phyloP scores from a whole-genome alignment of 2,888 invertebrate genomes.

The Sinopyrophorus schimmeli region DNA sequence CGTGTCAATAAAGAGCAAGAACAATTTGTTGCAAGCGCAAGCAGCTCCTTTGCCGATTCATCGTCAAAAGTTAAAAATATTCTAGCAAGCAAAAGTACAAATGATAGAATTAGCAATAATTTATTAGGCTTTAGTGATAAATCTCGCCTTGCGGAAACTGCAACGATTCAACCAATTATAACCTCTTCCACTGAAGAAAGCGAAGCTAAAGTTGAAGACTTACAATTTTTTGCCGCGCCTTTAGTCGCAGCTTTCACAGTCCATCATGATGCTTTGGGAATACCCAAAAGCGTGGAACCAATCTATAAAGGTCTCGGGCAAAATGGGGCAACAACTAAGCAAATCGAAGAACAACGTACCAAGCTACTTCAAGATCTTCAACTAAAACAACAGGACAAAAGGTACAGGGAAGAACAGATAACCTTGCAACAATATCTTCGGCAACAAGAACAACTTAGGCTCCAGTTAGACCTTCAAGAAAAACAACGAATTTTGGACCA shows the following conservation, averaged over 20 bases:
- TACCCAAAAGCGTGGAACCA: constrained; percentile 79
- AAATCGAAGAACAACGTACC: constrained; percentile 31
- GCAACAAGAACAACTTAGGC: constrained; percentile 49
- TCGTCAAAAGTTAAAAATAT: constrained; percentile 7
- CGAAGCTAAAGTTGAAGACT: constrained; percentile 67
- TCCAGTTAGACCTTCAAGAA: constrained; percentile 60
- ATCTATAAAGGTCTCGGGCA: constrained; percentile 61
- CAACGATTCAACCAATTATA: constrained; percentile 65
- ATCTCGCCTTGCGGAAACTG: constrained; percentile 52
- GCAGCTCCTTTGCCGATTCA: constrained; percentile 39
- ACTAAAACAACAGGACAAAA: constrained; percentile 33
- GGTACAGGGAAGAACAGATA: constrained; percentile 29
- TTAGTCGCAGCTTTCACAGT: constrained; percentile 84
- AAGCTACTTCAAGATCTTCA: constrained; percentile 35
- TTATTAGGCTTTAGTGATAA: constrained; percentile 33
- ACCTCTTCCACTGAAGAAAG: constrained; percentile 70
- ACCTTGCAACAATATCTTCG: constrained; percentile 55
- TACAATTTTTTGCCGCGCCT: constrained; percentile 81
- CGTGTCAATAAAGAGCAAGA: constrained; percentile 38
- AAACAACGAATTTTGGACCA: constrained; percentile 61
- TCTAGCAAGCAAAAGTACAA: not conserved
- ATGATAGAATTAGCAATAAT: constrained; percentile 16
- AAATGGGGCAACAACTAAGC: constrained; percentile 31
- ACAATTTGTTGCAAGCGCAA: constrained; percentile 48
- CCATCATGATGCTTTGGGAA: constrained; percentile 76